These are phyloP conservation scores for Morone chrysops DNA, from an alignment of 2,113 vertebrate genomes.

Conservation along the genomic window DNA sequence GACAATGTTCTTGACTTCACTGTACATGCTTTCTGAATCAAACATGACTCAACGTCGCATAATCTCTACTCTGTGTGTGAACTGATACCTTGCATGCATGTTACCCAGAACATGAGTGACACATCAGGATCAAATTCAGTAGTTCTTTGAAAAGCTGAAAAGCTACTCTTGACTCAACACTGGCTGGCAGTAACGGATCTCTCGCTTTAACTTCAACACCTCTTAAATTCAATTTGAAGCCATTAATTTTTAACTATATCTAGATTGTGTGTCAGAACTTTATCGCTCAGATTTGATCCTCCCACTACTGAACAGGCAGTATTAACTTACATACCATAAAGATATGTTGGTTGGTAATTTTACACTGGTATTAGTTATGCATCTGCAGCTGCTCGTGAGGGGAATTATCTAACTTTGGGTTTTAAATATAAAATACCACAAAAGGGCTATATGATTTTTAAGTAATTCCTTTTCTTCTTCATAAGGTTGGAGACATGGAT, in stretches of 20 bases:
- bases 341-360: constrained; percentile 16
- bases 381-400: constrained; percentile 19
- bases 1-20: not conserved
- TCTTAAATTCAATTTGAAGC: constrained; percentile 71
- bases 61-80: constrained; percentile 27
- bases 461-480: constrained; percentile 30
- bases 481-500: constrained; percentile 37
- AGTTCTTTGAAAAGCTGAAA: constrained; percentile 67
- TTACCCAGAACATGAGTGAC: constrained; percentile 66
- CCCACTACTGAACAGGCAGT: constrained; percentile 12
- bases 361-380: constrained; percentile 1
- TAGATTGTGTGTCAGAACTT: constrained; percentile 67
- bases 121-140: constrained; percentile 72
- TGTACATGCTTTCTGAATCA: constrained; percentile 1
- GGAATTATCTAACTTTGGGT: constrained; percentile 8
- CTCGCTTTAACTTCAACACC: constrained; percentile 54
- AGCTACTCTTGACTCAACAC: constrained; percentile 65
- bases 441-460: constrained; percentile 33
- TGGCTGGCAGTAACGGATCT: constrained; percentile 70
- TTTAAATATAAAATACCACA: constrained; percentile 18
- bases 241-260: constrained; percentile 75
- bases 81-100: constrained; percentile 52
- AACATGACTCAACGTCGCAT: constrained; percentile 34
- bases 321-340: constrained; percentile 45
- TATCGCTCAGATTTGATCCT: constrained; percentile 44